Evolutionary conservation across 2,797 vertebrate species (phyloP).

Genomic region (Macropus fuliginosus): DNA sequence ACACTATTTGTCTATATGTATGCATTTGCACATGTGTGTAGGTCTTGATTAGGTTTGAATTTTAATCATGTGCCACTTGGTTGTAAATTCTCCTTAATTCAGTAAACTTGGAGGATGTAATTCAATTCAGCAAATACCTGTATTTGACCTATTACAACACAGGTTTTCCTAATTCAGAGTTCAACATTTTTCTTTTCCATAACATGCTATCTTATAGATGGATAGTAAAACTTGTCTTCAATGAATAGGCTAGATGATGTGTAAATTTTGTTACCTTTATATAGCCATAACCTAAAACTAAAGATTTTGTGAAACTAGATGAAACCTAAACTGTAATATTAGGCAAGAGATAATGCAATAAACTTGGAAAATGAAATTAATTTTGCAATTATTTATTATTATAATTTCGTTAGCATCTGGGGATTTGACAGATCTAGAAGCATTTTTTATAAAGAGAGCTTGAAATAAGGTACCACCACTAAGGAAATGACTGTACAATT

Average conservation of each 20-base stretch:
- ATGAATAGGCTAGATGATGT: neutral
- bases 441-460: constrained; percentile 23
- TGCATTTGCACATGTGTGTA: neutral
- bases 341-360: neutral
- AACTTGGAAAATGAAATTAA: constrained; percentile 5
- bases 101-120: neutral
- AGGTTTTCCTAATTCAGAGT: neutral
- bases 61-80: neutral
- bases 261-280: neutral
- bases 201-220: neutral
- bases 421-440: constrained; percentile 7
- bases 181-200: neutral
- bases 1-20: neutral
- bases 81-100: neutral
- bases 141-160: neutral
- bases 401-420: constrained; percentile 30
- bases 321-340: neutral
- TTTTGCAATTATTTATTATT: neutral
- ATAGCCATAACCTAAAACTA: neutral
- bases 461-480: constrained; percentile 23
- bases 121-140: neutral
- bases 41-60: too few relatives aligned
- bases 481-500: constrained; percentile 43
- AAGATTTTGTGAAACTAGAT: constrained; percentile 20
- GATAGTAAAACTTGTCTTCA: neutral